Evolutionary conservation across 2,888 invertebrate species (phyloP).

Genomic region (Eupithecia insigniata): DNA sequence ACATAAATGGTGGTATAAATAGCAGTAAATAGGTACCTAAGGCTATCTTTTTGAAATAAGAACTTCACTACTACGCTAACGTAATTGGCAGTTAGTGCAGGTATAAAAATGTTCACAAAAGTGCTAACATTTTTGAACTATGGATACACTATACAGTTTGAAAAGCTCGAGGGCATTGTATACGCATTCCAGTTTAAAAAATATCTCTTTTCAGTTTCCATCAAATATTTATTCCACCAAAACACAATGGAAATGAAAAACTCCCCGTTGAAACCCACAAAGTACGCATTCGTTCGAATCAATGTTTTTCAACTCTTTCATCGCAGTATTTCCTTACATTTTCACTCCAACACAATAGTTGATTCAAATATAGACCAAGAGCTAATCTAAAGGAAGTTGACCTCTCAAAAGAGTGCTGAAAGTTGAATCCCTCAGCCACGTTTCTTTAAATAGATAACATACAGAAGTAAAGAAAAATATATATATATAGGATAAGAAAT

Average conservation of each 20-base stretch:
- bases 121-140: no score
- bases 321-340: constrained; percentile 22
- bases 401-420: neutral
- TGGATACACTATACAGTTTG: no score
- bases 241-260: constrained; percentile 7
- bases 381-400: neutral
- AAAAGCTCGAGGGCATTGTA: neutral
- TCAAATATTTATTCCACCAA: neutral
- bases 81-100: neutral
- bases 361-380: constrained; percentile 16
- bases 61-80: neutral
- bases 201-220: neutral
- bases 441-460: neutral
- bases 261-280: neutral
- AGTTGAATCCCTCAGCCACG: neutral
- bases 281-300: constrained; percentile 14
- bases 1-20: no score
- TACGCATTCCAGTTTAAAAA: neutral
- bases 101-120: neutral
- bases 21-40: no score
- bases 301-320: constrained; percentile 21
- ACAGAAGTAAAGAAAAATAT: neutral
- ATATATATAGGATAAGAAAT: neutral
- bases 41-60: no score
- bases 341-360: constrained; percentile 19